Evolutionary conservation across 2,888 invertebrate species (phyloP), one percentile per base, ranked within the genome.

Genomic region (Hirtodrosophila trivittata): DNA sequence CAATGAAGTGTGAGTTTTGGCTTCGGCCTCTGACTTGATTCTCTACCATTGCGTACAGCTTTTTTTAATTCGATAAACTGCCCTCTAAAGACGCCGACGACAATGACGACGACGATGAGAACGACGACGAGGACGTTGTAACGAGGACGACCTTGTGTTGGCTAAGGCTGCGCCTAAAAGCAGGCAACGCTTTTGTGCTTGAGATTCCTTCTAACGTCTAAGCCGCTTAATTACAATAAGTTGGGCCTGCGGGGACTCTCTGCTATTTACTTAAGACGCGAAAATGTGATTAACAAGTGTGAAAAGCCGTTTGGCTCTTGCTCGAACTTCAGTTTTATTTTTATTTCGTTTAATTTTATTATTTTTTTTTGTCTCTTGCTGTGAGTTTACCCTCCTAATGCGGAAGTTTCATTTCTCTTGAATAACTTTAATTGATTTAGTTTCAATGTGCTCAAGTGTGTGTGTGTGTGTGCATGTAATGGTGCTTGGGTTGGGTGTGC

Each of bases 191-290:
- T 62, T 74, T 85, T 81, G 78, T 80, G 56, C 69, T 62, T 50
- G 60, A 32, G 58, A 59, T 58, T 47, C 62, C 58, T 66, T 55
- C 65, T 51, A 71, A 75, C 49, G 68, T 64, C 76, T 87, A 82
- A 82, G 87, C 87, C 86, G 83, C 87, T 87, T 83, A 87, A 83
- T 87, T 83, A 86, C 86, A 87, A 87, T 69, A 75, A 85, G 87
- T 75, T 87, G 69, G 65, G 63, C 66, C 66, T 47, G 55, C 12
- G 56, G 57, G 51, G 35, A 43, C 49, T 45, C 74, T 41, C 69
- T 58, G 70, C 82, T 81, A 85, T 87, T 85, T 75, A 72, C 71
- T 82, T 87, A 87, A 87, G 81, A 85, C 86, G 83, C 83, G 86
- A 87, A 82, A 82, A 87, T 82, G 87, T 82, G 86, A 86, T 82